A percentile compares a stretch with the other conserved stretches of the same genome.
Conservation (phyloP, 1,140 invertebrate species). For the Cherax destructor region DNA sequence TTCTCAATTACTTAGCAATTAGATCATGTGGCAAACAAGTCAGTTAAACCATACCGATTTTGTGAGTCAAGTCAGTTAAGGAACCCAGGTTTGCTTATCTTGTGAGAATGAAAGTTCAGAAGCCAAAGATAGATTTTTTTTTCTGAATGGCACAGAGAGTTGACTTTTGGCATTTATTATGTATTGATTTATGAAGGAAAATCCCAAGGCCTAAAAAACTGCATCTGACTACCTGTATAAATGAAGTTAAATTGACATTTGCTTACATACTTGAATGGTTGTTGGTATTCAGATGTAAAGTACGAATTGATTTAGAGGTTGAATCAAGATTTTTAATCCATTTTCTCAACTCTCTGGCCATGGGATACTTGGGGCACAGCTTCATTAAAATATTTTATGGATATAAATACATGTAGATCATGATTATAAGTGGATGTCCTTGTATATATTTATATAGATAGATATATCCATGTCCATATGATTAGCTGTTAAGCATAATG, state of each 20-base stretch:
- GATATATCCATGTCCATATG: slow-evolving; percentile 65
- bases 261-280: slow-evolving; percentile 28
- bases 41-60: neutral
- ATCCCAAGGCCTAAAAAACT: neutral
- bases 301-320: neutral
- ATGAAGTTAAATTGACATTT: slow-evolving; percentile 4
- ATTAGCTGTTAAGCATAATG: slow-evolving; percentile 52
- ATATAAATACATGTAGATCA: slow-evolving; percentile 67
- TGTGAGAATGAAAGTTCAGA: slow-evolving; percentile 56
- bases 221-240: neutral
- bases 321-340: slow-evolving; percentile 20
- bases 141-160: slow-evolving; percentile 51
- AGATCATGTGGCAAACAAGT: slow-evolving; percentile 18
- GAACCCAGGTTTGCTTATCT: slow-evolving; percentile 49
- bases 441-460: slow-evolving; percentile 67
- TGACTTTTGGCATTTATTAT: neutral
- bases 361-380: slow-evolving; percentile 64
- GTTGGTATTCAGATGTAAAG: slow-evolving; percentile 17
- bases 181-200: neutral
- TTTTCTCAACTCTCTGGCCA: slow-evolving; percentile 27
- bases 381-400: slow-evolving; percentile 61
- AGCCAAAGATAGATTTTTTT: slow-evolving; percentile 48
- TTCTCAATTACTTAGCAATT: slow-evolving; percentile 5
- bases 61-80: neutral
- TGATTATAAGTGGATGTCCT: slow-evolving; percentile 52